Base-by-base conservation (phyloP, 2,888 invertebrate species). In the Phania funesta region DNA sequence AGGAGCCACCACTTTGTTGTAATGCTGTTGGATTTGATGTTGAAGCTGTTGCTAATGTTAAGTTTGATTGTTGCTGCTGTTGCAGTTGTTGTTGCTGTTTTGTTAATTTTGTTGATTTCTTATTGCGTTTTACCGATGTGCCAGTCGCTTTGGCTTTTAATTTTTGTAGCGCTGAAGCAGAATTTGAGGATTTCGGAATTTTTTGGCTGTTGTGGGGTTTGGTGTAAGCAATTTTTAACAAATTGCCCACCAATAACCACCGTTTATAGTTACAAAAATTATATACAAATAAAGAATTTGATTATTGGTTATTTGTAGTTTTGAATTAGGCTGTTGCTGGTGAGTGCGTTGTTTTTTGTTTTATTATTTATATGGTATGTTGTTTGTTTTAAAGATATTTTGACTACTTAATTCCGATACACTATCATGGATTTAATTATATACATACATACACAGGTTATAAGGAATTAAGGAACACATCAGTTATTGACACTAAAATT, bases 141-240 rank as follows among this genome's bases (percentile, higher is more conserved):
- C 90, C 88, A 84, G 90, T 86, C 85, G 89, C 88, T 86, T 88
- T 89, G 85, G 90, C 89, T 86, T 89, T 90, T 65, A 89, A 88
- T 85, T 89, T 90, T 85, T 90, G 89, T 84, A 90, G 87, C 85
- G 87, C 88, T 73, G 86, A 85, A 74, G 87, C 87, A 60, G 82
- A 78, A 82, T 87, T 88, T 87, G 85, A 86, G 86, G 90, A 86
- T 83, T 90, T 89, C 74, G 90, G 90, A 90, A 89, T 90, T 88
- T 89, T 85, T 86, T 84, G 86, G 88, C 87, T 83, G 85, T 85
- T 58, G 41, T 83, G 85, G 87, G 82, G 85, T 84, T 80, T 75
- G 75, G 85, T 84, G 85, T 71, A 83, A 84, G 83, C 80, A 76
- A 83, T 82, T 82, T 82, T 82, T 82, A 60, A 58, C 75, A 74